These are phyloP conservation scores for Julus scanicus DNA, from an alignment of 2,888 invertebrate species.

Conservation along the genomic window DNA sequence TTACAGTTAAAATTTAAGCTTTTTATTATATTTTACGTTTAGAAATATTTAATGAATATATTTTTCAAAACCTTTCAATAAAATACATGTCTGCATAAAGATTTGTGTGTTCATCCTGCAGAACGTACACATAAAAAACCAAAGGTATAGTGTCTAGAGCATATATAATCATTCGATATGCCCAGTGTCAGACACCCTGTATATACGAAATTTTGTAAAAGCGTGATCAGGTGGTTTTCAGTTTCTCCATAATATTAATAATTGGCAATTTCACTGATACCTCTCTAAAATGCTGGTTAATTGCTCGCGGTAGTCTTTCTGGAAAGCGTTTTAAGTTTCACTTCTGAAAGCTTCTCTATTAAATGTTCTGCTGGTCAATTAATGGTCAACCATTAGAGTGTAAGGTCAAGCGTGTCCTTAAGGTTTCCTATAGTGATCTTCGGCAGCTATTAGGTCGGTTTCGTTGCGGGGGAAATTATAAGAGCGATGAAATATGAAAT, in stretches of 20 bases:
- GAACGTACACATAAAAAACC: too few species aligned
- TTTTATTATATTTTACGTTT: too few species aligned
- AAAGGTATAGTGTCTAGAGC: too few species aligned
- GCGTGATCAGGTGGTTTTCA: slow-evolving; percentile 2
- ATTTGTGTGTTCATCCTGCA: too few species aligned
- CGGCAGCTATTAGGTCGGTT: neutral
- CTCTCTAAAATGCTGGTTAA: slow-evolving; percentile 25
- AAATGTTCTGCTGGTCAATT: neutral
- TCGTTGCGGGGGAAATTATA: neutral
- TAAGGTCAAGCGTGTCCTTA: slow-evolving; percentile 33
- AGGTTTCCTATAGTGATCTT: neutral
- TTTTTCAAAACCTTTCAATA: too few species aligned
- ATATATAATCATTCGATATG: too few species aligned
- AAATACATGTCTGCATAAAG: too few species aligned
- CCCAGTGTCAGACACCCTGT: neutral
- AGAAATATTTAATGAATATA: too few species aligned
- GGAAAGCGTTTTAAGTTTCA: slow-evolving; percentile 29
- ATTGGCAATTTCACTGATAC: neutral
- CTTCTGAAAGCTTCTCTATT: slow-evolving; percentile 9
- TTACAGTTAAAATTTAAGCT: too few species aligned
- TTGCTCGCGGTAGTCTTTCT: slow-evolving; percentile 25
- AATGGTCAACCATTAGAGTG: slow-evolving; percentile 19
- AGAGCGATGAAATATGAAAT: slow-evolving; percentile 34
- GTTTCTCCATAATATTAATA: neutral
- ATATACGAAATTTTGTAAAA: neutral